Conservation (phyloP, 2,113 vertebrate genomes). For the Ondatra zibethicus region DNA sequence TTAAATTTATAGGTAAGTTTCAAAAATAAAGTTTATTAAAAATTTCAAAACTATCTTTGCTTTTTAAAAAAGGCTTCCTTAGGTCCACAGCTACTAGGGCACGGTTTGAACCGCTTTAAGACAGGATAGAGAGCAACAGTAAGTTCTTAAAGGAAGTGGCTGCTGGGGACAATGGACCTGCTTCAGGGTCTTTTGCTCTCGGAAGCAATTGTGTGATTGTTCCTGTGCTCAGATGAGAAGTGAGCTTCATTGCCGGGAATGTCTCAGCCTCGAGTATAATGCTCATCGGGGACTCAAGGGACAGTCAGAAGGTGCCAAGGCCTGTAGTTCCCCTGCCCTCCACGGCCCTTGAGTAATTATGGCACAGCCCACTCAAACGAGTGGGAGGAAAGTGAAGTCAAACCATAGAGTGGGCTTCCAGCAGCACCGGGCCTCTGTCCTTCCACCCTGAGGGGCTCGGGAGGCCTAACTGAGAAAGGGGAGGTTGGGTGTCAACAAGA, state of each 20-base stretch:
- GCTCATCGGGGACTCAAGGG: not conserved
- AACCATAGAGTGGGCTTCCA: slow-evolving; percentile 57
- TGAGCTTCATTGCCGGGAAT: slow-evolving; percentile 60
- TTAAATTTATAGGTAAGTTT: not conserved
- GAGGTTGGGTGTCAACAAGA: not conserved
- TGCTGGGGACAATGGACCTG: not conserved
- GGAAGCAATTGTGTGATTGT: slow-evolving; percentile 33
- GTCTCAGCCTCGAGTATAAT: slow-evolving; percentile 7
- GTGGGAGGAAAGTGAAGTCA: slow-evolving; percentile 74
- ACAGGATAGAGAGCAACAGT: not conserved
- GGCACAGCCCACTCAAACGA: slow-evolving; percentile 31
- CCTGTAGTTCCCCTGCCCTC: slow-evolving; percentile 70
- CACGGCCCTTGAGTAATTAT: slow-evolving; percentile 75
- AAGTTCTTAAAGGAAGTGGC: not conserved
- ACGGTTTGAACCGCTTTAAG: not conserved
- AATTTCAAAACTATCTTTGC: not conserved
- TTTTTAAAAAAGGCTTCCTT: not conserved
- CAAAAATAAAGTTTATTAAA: not conserved
- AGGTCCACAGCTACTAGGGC: not conserved
- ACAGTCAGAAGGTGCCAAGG: not conserved
- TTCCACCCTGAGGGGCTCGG: slow-evolving; percentile 1
- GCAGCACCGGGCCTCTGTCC: not conserved
- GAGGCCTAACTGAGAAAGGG: not conserved
- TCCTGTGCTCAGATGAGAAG: slow-evolving; percentile 62
- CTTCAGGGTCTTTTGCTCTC: not conserved